Conservation (phyloP, 2,797 vertebrate genomes). For the Coregonus sp. region DNA sequence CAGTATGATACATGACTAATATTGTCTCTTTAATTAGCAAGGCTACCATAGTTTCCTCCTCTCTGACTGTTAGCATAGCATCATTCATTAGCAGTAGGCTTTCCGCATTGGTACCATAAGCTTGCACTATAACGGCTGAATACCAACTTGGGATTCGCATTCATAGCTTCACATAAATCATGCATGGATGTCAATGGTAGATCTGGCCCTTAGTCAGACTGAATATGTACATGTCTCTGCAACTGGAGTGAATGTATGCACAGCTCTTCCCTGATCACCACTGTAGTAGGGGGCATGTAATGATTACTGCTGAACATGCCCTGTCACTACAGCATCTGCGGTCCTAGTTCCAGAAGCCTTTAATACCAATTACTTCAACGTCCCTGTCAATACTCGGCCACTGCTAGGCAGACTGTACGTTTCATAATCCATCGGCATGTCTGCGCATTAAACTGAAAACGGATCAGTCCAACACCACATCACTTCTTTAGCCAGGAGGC, state of each 20-base stretch:
- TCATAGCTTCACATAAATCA: too few species aligned
- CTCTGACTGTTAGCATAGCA: neutral
- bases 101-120: slow-evolving; percentile 11
- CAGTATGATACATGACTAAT: neutral
- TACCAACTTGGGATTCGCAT: too few species aligned
- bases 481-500: neutral
- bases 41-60: neutral
- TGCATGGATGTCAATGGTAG: too few species aligned
- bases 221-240: too few species aligned
- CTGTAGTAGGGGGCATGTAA: slow-evolving; percentile 43
- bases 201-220: too few species aligned
- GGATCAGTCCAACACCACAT: neutral
- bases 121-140: too few species aligned
- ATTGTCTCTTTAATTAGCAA: neutral
- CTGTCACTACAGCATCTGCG: slow-evolving; percentile 14
- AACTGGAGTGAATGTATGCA: too few species aligned
- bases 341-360: neutral
- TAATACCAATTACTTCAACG: slow-evolving; percentile 30
- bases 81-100: neutral
- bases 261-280: slow-evolving; percentile 5
- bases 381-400: neutral
- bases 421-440: neutral
- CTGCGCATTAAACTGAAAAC: neutral
- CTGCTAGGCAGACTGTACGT: neutral
- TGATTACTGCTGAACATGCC: slow-evolving; percentile 24